Evolutionary conservation across 2,113 vertebrate species (phyloP), one percentile per base, ranked within the genome.

Genomic region (Vidua chalybeata): DNA sequence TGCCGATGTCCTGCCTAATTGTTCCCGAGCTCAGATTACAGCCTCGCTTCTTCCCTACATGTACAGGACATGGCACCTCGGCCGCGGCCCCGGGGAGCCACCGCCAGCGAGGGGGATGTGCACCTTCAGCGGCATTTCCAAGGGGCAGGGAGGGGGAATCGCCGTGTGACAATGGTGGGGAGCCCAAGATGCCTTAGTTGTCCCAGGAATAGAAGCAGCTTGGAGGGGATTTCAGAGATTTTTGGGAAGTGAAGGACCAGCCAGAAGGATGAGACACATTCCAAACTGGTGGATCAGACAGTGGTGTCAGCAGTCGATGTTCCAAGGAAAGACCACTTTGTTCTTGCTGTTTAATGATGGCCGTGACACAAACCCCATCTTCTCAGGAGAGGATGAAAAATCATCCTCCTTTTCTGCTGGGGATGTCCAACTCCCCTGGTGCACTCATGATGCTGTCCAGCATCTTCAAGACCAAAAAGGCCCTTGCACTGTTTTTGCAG

Each of bases 11-110:
- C 92, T 30, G 84, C 68, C 86, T 89, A 74, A 93, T 81, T 51
- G 69, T 76, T 83, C 23, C 71, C 7, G 1, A 81, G 96, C 94
- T 97, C 96, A 46, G 56, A 37, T 97, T 96, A 94, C 95, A 97
- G 76, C 72, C 45, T 51, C 68, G 51, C 83, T 52, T 74, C 91
- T 93, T 95, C 94, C 96, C 94, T 95, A 96, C 91, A 92, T 93
- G 95, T 92, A 33, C 96, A 71, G 86, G 89, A 78, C 39, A 89
- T 87, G 95, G 79, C 92, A 95, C 69, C 86, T 87, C 18, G 3
- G 87, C 91, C 15, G 28, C 5, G 2, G 85, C 79, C 10, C 1
- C 22, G 59, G 61, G 69, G 54, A 96, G 51, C 71, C 78, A 64
- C 82, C 1, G 4, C 62, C 82, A 62, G 92, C 3, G 0, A 55